Percentiles rank a stretch among this genome's conserved stretches.
phyloP scores from a whole-genome alignment of 2,888 invertebrate genomes.

The Caenorhabditis auriculariae region DNA sequence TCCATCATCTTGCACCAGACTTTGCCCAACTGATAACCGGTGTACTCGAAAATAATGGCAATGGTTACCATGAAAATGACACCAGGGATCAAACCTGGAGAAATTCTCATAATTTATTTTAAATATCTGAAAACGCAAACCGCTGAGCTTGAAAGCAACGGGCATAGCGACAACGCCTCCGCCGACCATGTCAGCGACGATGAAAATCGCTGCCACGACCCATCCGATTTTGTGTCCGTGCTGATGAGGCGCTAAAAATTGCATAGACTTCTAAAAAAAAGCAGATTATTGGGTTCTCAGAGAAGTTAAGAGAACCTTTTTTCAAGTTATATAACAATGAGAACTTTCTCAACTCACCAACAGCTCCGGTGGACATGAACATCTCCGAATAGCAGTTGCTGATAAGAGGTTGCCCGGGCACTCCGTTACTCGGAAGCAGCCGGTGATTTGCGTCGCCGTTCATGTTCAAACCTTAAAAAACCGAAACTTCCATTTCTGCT shows the following conservation, averaged over 20 bases:
- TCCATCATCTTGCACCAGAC: constrained; percentile 59
- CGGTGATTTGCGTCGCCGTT: constrained; percentile 26
- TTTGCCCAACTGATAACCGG: constrained; percentile 58
- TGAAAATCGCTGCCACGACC: constrained; percentile 51
- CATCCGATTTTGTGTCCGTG: constrained; percentile 47
- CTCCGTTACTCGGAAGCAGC: constrained; percentile 27
- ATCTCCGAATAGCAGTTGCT: constrained; percentile 43
- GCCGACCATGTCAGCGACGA: constrained; percentile 62
- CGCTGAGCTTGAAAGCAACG: constrained; percentile 54
- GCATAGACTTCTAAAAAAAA: constrained; percentile 1
- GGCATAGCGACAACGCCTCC: constrained; percentile 63
- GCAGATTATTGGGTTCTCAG: no score
- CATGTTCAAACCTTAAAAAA: constrained; percentile 11
- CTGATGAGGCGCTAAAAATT: constrained; percentile 22
- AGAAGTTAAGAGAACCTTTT: no score
- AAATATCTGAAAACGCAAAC: constrained; percentile 9
- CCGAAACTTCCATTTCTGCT: no score
- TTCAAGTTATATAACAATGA: no score
- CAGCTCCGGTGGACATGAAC: constrained; percentile 36
- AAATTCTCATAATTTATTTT: background rate
- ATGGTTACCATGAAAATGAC: constrained; percentile 46
- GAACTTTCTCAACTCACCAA: constrained; percentile 28
- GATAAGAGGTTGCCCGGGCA: constrained; percentile 36
- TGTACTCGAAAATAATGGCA: constrained; percentile 56
- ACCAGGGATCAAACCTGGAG: constrained; percentile 38